Base-by-base conservation (phyloP, 2,113 vertebrate species). In the Seriola dumerili region DNA sequence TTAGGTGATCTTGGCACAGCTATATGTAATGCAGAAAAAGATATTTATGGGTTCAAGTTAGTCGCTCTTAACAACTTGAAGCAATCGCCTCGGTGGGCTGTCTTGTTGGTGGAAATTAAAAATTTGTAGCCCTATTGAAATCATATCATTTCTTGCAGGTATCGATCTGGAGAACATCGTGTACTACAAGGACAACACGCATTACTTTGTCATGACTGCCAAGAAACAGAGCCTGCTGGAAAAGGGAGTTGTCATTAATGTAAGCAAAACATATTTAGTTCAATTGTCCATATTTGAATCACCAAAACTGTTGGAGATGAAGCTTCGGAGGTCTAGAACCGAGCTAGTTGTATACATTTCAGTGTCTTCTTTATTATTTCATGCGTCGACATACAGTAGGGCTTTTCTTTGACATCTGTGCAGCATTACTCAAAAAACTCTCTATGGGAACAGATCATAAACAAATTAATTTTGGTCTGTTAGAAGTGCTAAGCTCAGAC, bases 171-270 rank as follows among this genome's bases (percentile, higher is more conserved):
- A 99, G 94, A 99, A 99, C 94, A 99, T 99, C 65, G 98, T 99
- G 76, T 99, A 99, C 93, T 99, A 99, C 79, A 99, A 95, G 89
- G 98, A 99, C 90, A 97, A 96, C 89, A 99, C 98, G 0, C 98
- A 99, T 89, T 99, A 99, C 92, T 99, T 99, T 87, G 98, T 99
- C 81, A 99, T 99, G 98, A 99, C 98, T 1, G 98, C 98, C 71
- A 99, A 99, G 94, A 99, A 99, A 63, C 98, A 99, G 92, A 97
- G 97, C 78, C 96, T 99, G 80, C 93, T 99, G 84, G 97, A 99
- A 85, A 99, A 99, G 90, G 97, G 97, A 50, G 98, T 99, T 83
- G 97, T 99, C 88, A 94, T 98, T 29, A 95, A 97, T 0, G 98
- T 99, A 94, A 38, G 97, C 94, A 50, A 13, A 67, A 34, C 9